Conservation (phyloP, 2,888 invertebrate genomes). For the Philonicus albiceps region DNA sequence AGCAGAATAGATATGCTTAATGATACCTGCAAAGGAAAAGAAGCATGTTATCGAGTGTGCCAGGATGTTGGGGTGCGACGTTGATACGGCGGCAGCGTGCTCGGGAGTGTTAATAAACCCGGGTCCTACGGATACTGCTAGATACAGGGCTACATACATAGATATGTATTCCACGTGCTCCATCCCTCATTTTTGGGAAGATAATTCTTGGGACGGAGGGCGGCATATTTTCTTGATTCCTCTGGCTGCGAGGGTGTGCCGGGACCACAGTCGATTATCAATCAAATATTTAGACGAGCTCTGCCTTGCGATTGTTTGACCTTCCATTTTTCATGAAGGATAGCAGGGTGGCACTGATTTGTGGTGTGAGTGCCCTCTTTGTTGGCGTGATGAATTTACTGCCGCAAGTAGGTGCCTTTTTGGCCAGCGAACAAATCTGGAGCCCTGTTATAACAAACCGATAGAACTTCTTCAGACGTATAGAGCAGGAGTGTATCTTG, state of each 20-base stretch:
- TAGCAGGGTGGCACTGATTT: conserved; percentile 5
- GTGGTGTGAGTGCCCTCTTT: background rate
- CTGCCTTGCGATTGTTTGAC: background rate
- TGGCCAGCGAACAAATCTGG: background rate
- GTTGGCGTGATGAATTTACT: background rate
- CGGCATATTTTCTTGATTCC: background rate
- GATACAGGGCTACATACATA: background rate
- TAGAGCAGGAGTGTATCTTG: background rate
- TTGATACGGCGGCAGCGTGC: background rate
- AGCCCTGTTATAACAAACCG: background rate
- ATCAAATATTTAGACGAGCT: conserved; percentile 17
- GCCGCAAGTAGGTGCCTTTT: background rate
- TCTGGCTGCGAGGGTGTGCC: background rate
- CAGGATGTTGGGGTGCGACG: background rate
- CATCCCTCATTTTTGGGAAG: background rate
- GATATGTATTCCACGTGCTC: conserved; percentile 1
- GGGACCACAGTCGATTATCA: conserved; percentile 20
- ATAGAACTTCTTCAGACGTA: background rate
- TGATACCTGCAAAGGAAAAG: conserved; percentile 74
- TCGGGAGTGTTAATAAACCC: conserved; percentile 11
- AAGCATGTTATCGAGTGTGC: conserved; percentile 28
- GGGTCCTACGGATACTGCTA: background rate
- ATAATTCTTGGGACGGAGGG: background rate
- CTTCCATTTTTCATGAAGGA: conserved; percentile 10
- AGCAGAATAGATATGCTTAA: conserved; percentile 94